phyloP scores from a whole-genome alignment of 2,888 invertebrate genomes.

The Drosophila nr. perissopoda region DNA sequence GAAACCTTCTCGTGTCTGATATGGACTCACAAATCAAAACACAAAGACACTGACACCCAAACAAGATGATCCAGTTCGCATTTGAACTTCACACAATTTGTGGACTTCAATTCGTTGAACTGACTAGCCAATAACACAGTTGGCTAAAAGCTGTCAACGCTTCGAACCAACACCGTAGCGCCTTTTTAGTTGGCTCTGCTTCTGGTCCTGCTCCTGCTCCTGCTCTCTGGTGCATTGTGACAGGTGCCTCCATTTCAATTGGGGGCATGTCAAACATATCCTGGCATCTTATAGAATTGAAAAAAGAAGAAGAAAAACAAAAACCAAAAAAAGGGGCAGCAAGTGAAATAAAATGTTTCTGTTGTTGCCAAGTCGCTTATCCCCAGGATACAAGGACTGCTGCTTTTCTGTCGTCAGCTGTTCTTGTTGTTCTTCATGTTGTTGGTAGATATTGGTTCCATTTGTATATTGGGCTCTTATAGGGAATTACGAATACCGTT shows the following conservation, averaged over 20 bases:
- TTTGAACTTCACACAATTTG: slow-evolving; percentile 2
- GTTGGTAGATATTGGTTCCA: slow-evolving; percentile 39
- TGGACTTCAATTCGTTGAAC: background rate
- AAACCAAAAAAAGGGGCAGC: background rate
- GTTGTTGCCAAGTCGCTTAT: slow-evolving; percentile 47
- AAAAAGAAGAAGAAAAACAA: background rate
- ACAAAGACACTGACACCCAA: background rate
- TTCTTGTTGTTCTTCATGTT: slow-evolving; percentile 45
- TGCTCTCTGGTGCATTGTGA: slow-evolving; percentile 29
- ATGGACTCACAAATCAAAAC: background rate
- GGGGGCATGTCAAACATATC: slow-evolving; percentile 43
- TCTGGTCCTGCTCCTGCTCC: background rate
- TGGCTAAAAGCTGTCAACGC: slow-evolving; percentile 40
- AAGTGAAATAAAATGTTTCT: slow-evolving; percentile 46
- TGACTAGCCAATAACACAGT: slow-evolving; percentile 8
- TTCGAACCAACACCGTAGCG: background rate
- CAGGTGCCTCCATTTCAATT: slow-evolving; percentile 38
- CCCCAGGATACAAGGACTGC: slow-evolving; percentile 29
- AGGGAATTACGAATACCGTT: slow-evolving; percentile 52
- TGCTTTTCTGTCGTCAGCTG: slow-evolving; percentile 54
- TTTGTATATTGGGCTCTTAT: slow-evolving; percentile 53
- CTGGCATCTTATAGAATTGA: slow-evolving; percentile 38
- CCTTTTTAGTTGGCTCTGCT: slow-evolving; percentile 11
- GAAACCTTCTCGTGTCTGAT: background rate
- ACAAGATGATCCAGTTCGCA: slow-evolving; percentile 6